Evolutionary conservation across 1,140 invertebrate species (phyloP).

Genomic region (Brachionus plicatilis): DNA sequence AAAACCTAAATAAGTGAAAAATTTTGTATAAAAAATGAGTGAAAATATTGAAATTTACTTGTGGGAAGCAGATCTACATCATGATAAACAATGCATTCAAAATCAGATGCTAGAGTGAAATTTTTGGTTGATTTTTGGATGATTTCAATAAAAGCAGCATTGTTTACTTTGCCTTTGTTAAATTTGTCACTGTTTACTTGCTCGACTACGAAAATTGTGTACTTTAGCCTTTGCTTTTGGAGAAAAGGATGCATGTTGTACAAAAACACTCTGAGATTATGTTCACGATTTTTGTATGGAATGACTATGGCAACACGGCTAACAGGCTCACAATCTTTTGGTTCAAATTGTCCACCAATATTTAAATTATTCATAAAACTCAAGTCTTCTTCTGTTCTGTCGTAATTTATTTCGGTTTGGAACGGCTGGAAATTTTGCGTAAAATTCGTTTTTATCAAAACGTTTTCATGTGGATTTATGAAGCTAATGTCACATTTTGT

Average conservation of each 20-base stretch:
- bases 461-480: background rate
- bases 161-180: conserved; percentile 83
- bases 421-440: background rate
- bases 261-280: conserved; percentile 73
- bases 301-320: conserved; percentile 72
- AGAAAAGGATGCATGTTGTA: conserved; percentile 82
- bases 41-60: conserved; percentile 57
- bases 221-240: conserved; percentile 76
- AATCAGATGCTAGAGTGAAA: conserved; percentile 48
- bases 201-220: conserved; percentile 82
- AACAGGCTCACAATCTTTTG: background rate
- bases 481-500: background rate
- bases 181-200: conserved; percentile 68
- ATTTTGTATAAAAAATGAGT: background rate
- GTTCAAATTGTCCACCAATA: background rate
- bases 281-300: conserved; percentile 74
- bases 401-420: background rate
- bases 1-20: background rate
- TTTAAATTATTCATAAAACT: background rate
- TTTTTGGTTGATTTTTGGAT: conserved; percentile 54
- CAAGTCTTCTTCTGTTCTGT: background rate
- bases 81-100: conserved; percentile 82
- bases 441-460: background rate
- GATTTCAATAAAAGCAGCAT: conserved; percentile 68
- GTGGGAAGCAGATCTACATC: conserved; percentile 88